Conservation (phyloP, 1,140 invertebrate genomes). For the Anthonomus grandis region DNA sequence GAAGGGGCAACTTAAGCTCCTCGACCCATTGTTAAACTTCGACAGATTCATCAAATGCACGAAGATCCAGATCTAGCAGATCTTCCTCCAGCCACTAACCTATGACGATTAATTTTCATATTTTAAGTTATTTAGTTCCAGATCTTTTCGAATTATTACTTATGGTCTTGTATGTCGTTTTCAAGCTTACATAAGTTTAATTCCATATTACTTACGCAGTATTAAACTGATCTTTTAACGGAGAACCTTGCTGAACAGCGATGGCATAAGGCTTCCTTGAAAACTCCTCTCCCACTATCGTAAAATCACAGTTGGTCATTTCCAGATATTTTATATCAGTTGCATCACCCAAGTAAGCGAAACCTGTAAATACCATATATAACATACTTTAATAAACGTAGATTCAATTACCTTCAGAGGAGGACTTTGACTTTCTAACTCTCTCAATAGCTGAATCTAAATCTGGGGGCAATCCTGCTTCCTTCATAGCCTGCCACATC, state of each 20-base stretch:
- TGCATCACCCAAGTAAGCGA: conserved; percentile 92
- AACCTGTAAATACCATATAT: conserved; percentile 45
- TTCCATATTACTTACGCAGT: conserved; percentile 67
- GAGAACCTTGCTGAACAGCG: conserved; percentile 93
- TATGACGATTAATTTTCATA: no score
- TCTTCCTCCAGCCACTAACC: no score
- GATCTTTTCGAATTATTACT: no score
- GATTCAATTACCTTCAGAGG: conserved; percentile 58
- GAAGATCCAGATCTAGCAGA: no score
- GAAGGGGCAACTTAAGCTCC: no score
- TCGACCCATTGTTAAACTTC: no score
- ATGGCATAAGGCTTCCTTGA: conserved; percentile 95
- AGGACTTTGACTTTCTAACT: conserved; percentile 69
- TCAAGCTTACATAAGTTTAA: background rate
- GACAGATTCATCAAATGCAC: no score
- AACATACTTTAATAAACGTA: background rate
- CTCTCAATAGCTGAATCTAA: conserved; percentile 75
- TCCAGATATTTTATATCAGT: conserved; percentile 85
- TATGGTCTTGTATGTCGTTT: no score
- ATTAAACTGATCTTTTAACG: conserved; percentile 86
- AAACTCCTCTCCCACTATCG: conserved; percentile 92
- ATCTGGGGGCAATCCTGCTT: conserved; percentile 73
- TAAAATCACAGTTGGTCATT: conserved; percentile 87
- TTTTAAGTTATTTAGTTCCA: no score
- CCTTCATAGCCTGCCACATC: conserved; percentile 97